Evolutionary conservation across 2,888 invertebrate genomes (phyloP), one percentile per base, ranked within the genome.

Genomic region (Acrobasis consociella): DNA sequence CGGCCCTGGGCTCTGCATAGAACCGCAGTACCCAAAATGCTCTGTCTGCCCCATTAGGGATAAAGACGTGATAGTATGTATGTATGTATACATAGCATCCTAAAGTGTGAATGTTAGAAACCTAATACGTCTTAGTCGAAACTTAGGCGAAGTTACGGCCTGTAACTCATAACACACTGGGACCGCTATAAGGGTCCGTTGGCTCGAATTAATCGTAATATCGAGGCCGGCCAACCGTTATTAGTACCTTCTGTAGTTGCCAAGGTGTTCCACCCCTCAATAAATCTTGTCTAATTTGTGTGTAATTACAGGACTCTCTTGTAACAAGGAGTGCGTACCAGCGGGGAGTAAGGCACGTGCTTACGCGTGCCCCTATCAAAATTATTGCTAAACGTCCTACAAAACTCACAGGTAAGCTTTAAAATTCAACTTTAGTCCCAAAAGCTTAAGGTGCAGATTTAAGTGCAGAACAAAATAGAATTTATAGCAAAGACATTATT

Each of bases 201-300:
- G 78, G 77, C 72, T 77, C 79, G 81, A 86, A 86, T 86, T 86
- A 87, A 89, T 87, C 85, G 88, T 86, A 89, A 91, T 91, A 91
- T 90, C 83, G 83, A 80, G 80, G 81, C 82, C 87, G 87, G 86
- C 89, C 87, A 85, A 85, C 86, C 90, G 86, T 91, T 91, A 91
- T 89, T 90, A 89, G 89, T 91, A 88, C 87, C 87, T 85, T 82
- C 83, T 83, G 86, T 88, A 90, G 92, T 92, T 92, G 87, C 91
- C 85, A 91, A 92, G 91, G 91, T 92, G 91, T 90, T 87, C 85
- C 87, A 87, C 91, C 92, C 92, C 89, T 86, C 91, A 79, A 91
- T 92, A 92, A 92, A 92, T 92, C 91, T 92, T 91, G 89, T 90
- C 91, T 92, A 92, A 92, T 92, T 92, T 92, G 91, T 92, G 91